Evolutionary conservation across 2,888 invertebrate genomes (phyloP).

Genomic region (Brachylomia viminalis): DNA sequence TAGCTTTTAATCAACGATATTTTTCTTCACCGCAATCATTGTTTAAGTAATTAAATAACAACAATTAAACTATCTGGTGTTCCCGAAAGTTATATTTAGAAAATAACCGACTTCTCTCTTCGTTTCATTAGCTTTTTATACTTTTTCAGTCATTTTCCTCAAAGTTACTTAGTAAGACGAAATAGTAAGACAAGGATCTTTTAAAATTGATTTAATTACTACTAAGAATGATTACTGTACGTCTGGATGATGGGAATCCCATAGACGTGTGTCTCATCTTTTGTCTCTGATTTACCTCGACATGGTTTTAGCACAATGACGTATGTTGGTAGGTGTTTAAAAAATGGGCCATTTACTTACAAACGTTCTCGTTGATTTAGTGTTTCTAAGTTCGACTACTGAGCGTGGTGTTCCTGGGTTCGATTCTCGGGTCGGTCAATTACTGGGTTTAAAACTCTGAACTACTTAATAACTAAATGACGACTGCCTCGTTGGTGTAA

Average conservation of each 20-base stretch:
- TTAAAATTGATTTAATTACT: conserved; percentile 51
- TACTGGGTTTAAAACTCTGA: background rate
- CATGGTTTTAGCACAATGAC: background rate
- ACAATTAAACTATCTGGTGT: background rate
- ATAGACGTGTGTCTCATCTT: conserved; percentile 17
- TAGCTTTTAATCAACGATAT: background rate
- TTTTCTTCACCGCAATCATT: background rate
- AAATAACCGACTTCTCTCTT: background rate
- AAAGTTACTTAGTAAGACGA: background rate
- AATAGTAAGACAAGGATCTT: conserved; percentile 42
- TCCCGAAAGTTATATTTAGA: background rate
- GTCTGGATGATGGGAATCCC: conserved; percentile 42
- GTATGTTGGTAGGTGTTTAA: background rate
- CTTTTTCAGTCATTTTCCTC: conserved; percentile 21
- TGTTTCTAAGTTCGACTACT: background rate
- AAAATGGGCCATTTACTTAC: background rate
- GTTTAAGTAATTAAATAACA: background rate
- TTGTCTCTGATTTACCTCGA: conserved; percentile 23
- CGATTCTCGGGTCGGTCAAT: background rate
- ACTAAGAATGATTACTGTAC: conserved; percentile 36
- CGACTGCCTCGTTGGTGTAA: no score
- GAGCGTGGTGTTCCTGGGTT: background rate
- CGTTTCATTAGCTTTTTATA: background rate
- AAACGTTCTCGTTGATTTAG: no score
- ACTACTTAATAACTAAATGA: background rate